Conservation (phyloP, 2,113 vertebrate species). For the Rhinichthys klamathensis region DNA sequence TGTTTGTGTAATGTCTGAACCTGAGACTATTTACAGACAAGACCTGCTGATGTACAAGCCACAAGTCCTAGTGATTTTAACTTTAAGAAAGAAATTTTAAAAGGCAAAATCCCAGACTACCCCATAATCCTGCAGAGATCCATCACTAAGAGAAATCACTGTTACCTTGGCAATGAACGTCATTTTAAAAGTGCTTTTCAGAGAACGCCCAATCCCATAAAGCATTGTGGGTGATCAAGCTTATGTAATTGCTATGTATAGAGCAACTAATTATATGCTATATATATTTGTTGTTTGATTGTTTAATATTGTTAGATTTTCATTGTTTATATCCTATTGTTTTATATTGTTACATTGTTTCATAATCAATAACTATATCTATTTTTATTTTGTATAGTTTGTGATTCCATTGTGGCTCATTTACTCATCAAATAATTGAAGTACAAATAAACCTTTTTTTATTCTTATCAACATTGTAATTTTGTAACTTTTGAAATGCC, state of each 20-base stretch:
- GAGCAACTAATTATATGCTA: neutral
- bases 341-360: neutral
- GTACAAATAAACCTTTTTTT: neutral
- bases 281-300: neutral
- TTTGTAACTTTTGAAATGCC: too few species aligned
- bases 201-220: neutral
- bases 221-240: neutral
- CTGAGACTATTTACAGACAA: too few species aligned
- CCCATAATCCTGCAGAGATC: neutral
- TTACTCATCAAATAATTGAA: too few species aligned
- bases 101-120: neutral
- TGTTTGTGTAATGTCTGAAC: too few species aligned
- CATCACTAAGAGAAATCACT: neutral
- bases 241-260: too few species aligned
- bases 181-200: neutral
- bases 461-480: too few species aligned
- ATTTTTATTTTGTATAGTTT: too few species aligned
- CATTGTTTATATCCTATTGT: neutral
- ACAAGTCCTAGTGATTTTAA: neutral
- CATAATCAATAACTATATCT: neutral
- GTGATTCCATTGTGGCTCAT: too few species aligned
- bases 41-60: neutral
- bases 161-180: neutral
- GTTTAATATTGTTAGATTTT: neutral
- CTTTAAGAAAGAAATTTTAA: neutral